Percentiles rank a stretch among this genome's conserved stretches.
These are phyloP conservation scores for Burhinus oedicnemus DNA, from an alignment of 2,113 vertebrate genomes.

Conservation along the genomic window DNA sequence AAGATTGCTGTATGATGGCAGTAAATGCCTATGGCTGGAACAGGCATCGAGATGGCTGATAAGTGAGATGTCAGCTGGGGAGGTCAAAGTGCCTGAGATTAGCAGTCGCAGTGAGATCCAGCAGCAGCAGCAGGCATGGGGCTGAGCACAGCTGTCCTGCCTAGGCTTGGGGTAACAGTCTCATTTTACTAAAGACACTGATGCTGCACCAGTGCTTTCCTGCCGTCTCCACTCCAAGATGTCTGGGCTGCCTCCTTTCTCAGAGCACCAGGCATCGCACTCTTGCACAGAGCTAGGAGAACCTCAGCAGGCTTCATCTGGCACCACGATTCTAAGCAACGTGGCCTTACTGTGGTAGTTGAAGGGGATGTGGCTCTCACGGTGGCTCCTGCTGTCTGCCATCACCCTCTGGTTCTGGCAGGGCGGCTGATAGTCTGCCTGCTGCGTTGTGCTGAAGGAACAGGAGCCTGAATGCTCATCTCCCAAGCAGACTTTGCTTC, in stretches of 20 bases:
- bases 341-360: background rate
- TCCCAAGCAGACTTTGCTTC: constrained; percentile 25
- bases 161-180: background rate
- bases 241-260: background rate
- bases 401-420: background rate
- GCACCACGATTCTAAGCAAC: background rate
- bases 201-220: background rate
- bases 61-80: background rate
- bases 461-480: background rate
- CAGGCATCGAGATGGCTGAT: background rate
- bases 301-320: background rate
- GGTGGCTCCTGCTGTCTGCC: background rate
- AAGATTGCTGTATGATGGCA: background rate
- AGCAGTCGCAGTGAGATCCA: background rate
- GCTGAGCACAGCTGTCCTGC: background rate
- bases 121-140: background rate
- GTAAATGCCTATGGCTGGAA: background rate
- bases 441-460: constrained; percentile 35
- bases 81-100: background rate
- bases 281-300: background rate
- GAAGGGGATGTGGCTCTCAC: background rate
- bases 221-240: background rate
- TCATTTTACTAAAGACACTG: background rate
- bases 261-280: background rate
- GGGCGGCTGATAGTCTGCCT: background rate